phyloP scores from a whole-genome alignment of 2,113 vertebrate genomes.

The Orcinus orca region DNA sequence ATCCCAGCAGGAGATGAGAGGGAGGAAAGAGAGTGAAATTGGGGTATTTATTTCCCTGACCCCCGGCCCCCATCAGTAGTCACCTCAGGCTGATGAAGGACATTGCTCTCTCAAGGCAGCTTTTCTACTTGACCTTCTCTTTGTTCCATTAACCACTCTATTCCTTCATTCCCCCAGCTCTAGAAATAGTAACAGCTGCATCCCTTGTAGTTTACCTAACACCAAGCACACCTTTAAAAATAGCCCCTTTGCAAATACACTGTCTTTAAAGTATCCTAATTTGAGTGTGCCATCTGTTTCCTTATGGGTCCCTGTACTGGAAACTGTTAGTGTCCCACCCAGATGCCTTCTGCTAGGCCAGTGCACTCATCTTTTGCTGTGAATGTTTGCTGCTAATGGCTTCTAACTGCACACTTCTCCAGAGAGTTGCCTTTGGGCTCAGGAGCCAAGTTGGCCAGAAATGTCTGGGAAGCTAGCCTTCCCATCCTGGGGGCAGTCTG shows the following conservation, averaged over 20 bases:
- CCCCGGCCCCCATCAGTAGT: fast-evolving
- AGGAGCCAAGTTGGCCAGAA: background rate
- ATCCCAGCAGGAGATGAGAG: background rate
- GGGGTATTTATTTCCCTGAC: background rate
- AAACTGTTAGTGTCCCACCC: background rate
- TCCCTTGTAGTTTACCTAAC: background rate
- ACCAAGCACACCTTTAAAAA: background rate
- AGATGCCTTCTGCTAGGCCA: background rate
- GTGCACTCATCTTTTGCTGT: background rate
- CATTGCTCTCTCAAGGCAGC: background rate
- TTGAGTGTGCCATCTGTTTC: background rate
- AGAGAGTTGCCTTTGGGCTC: background rate
- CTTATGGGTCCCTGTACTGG: background rate
- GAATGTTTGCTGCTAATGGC: background rate
- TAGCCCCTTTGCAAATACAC: background rate
- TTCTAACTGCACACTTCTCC: background rate
- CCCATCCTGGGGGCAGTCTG: background rate
- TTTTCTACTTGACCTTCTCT: background rate
- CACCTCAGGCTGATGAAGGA: background rate
- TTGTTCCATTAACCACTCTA: background rate
- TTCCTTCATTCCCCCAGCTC: background rate
- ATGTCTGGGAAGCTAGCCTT: background rate
- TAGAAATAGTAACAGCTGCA: background rate
- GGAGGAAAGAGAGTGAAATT: background rate
- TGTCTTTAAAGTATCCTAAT: background rate